phyloP scores from a whole-genome alignment of 2,113 vertebrate species.

The Sclerurus mexicanus region DNA sequence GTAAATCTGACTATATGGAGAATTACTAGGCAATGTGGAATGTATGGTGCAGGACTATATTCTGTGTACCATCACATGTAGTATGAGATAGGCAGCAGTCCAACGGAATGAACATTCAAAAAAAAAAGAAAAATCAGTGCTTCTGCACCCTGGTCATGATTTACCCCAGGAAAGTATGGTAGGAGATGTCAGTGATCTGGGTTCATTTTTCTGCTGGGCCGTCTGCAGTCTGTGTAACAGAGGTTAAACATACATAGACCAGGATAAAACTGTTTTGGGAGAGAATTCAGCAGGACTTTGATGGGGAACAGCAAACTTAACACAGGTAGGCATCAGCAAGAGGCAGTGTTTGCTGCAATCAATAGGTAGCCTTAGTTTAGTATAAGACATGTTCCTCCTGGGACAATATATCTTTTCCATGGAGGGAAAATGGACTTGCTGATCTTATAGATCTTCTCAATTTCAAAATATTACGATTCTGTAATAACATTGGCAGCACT shows the following conservation, averaged over 20 bases:
- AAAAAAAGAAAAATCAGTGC: neutral
- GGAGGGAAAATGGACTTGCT: neutral
- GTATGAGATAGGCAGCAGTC: neutral
- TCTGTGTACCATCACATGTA: neutral
- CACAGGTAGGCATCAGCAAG: neutral
- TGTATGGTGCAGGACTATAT: neutral
- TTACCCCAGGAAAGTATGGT: neutral
- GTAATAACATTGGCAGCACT: neutral
- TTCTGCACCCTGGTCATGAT: neutral
- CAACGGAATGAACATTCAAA: neutral
- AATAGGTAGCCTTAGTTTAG: neutral
- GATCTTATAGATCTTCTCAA: neutral
- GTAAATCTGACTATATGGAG: neutral
- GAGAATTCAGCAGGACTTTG: neutral
- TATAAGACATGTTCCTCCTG: neutral
- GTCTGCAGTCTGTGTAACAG: neutral
- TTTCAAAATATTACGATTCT: neutral
- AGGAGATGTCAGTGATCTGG: neutral
- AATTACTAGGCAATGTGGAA: neutral
- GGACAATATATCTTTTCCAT: neutral
- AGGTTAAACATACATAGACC: neutral
- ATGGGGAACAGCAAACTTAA: neutral
- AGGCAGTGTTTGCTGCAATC: neutral
- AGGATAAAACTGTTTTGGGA: neutral
- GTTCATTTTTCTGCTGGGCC: neutral